Evolutionary conservation across 2,888 invertebrate genomes (phyloP).

Genomic region (Agriotes lineatus): DNA sequence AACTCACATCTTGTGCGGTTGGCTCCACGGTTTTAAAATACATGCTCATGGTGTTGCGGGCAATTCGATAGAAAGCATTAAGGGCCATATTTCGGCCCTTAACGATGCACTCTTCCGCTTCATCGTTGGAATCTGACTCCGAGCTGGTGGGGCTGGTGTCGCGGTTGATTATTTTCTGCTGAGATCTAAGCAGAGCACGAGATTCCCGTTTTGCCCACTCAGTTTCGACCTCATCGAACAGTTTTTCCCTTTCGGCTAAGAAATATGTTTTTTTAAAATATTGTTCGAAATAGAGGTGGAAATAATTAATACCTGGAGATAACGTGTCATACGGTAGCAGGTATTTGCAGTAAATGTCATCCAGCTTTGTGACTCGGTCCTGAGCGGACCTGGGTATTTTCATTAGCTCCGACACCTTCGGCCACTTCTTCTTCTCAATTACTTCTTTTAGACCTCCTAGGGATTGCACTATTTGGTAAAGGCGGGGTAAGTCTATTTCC

Average conservation of each 20-base stretch:
- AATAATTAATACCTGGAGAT: conserved; percentile 70
- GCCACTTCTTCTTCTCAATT: conserved; percentile 90
- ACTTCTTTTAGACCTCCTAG: conserved; percentile 89
- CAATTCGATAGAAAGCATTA: conserved; percentile 83
- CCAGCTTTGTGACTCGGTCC: conserved; percentile 84
- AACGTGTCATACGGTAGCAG: conserved; percentile 90
- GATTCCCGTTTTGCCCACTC: conserved; percentile 79
- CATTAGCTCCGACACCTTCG: conserved; percentile 89
- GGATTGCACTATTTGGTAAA: conserved; percentile 87
- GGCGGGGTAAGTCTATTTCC: conserved; percentile 88
- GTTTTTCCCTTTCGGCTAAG: conserved; percentile 79
- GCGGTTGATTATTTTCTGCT: conserved; percentile 58
- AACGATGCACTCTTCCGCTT: conserved; percentile 82
- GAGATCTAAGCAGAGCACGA: conserved; percentile 57
- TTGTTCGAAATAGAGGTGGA: neutral
- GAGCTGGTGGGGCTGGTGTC: conserved; percentile 66
- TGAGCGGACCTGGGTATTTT: conserved; percentile 84
- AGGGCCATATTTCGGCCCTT: conserved; percentile 86
- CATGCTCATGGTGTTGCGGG: conserved; percentile 84
- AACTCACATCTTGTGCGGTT: conserved; percentile 71
- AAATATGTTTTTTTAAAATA: conserved; percentile 20
- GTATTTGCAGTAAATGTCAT: conserved; percentile 92
- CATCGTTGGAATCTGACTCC: conserved; percentile 64
- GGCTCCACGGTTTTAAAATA: conserved; percentile 81
- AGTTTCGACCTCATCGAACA: conserved; percentile 79